Percentiles rank a stretch among this genome's conserved stretches.
Conservation (phyloP, 1,140 invertebrate genomes). For the Acromyrmex heyeri region DNA sequence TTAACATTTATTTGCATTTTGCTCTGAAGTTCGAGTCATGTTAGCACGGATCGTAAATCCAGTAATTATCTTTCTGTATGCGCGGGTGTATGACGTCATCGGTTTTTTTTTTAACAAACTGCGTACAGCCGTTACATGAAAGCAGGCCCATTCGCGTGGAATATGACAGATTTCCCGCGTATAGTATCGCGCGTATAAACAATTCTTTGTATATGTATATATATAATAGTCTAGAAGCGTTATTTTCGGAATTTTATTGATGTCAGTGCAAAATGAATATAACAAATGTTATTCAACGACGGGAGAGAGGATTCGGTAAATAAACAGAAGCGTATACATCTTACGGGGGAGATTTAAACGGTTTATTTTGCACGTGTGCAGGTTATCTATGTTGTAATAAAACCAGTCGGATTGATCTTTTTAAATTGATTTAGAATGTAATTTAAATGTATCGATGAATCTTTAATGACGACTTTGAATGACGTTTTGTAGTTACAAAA, state of each 20-base stretch:
- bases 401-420: neutral
- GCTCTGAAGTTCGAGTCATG: neutral
- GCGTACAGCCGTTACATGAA: constrained; percentile 28
- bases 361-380: constrained; percentile 4
- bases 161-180: constrained; percentile 79
- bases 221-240: constrained; percentile 5
- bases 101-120: neutral
- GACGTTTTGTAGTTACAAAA: neutral
- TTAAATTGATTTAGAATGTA: constrained; percentile 10
- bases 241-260: constrained; percentile 54
- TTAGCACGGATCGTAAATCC: too few relatives aligned
- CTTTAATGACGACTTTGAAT: neutral
- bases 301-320: constrained; percentile 82
- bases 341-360: neutral
- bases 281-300: constrained; percentile 75
- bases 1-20: too few relatives aligned
- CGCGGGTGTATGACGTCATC: neutral
- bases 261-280: constrained; percentile 80
- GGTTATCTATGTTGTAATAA: constrained; percentile 42
- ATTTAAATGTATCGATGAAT: neutral
- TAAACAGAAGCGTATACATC: constrained; percentile 31
- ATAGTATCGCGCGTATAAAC: constrained; percentile 60
- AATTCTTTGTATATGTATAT: neutral
- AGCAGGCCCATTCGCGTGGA: constrained; percentile 59
- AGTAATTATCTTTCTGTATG: neutral